Conservation (phyloP, 1,140 invertebrate genomes). For the Tetragonula clypearis region DNA sequence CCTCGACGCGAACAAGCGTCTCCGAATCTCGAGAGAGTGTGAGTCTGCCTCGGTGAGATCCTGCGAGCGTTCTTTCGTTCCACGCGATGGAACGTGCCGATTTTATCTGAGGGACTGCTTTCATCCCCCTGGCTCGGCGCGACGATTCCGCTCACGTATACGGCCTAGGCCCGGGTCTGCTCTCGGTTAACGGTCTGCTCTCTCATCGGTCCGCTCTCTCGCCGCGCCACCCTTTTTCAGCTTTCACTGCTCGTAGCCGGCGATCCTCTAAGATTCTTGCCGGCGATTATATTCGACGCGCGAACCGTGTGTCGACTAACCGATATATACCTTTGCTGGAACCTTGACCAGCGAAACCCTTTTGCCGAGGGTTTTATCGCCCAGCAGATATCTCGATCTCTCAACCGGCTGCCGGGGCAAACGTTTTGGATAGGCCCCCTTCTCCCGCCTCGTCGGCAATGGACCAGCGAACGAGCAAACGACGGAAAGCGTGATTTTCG, state of each 20-base stretch:
- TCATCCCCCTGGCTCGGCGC: conserved; percentile 56
- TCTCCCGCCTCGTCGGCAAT: not conserved
- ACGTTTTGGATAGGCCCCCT: no score
- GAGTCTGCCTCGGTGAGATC: conserved; percentile 13
- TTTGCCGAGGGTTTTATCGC: not conserved
- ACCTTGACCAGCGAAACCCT: conserved; percentile 40
- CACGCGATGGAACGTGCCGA: conserved; percentile 61
- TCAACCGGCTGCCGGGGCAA: no score
- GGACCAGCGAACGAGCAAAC: not conserved
- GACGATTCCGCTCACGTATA: conserved; percentile 65
- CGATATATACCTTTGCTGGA: conserved; percentile 23
- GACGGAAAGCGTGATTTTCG: not conserved
- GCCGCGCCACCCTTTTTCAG: not conserved
- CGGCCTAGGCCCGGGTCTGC: conserved; percentile 21
- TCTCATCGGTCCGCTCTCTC: not conserved
- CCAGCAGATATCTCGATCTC: conserved; percentile 6
- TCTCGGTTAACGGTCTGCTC: conserved; percentile 56
- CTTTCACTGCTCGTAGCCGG: conserved; percentile 44
- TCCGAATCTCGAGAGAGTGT: conserved; percentile 54
- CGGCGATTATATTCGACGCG: conserved; percentile 53
- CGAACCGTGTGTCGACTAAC: conserved; percentile 27
- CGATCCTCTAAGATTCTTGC: conserved; percentile 44
- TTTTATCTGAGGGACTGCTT: conserved; percentile 65
- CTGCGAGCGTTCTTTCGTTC: conserved; percentile 28
- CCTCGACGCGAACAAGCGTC: conserved; percentile 40